These are phyloP conservation scores for Turdus rufiventris DNA, from an alignment of 2,113 vertebrate genomes.

Conservation along the genomic window DNA sequence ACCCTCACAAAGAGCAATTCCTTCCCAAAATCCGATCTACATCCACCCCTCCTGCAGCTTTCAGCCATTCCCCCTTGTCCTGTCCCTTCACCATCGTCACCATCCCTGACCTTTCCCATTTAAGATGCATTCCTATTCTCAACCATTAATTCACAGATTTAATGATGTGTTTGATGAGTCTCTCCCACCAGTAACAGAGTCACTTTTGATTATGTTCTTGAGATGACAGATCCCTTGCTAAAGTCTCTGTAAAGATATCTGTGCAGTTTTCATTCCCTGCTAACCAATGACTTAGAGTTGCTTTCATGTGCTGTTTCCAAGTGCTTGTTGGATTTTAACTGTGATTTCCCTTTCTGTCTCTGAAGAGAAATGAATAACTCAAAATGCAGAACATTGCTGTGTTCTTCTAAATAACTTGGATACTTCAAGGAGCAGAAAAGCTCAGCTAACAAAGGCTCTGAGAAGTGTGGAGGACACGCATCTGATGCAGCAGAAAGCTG, in stretches of 20 bases:
- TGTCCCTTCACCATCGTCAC: rapidly evolving
- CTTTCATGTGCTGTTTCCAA: not conserved
- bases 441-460: not conserved
- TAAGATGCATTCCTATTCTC: not conserved
- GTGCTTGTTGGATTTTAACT: not conserved
- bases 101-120: not conserved
- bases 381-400: not conserved
- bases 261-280: not conserved
- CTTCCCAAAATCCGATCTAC: not conserved
- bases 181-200: not conserved
- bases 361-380: not conserved
- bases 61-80: not conserved
- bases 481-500: not conserved
- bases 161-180: not conserved
- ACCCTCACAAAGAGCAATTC: not conserved
- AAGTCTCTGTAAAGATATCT: not conserved
- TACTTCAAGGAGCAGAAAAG: not conserved
- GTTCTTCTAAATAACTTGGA: not conserved
- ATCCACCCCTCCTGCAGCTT: not conserved
- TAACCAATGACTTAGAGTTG: not conserved
- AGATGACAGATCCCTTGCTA: not conserved
- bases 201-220: not conserved
- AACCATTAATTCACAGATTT: not conserved
- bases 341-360: not conserved
- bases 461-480: not conserved